These are phyloP conservation scores for Apus apus DNA, from an alignment of 2,113 vertebrate genomes.

Conservation along the genomic window DNA sequence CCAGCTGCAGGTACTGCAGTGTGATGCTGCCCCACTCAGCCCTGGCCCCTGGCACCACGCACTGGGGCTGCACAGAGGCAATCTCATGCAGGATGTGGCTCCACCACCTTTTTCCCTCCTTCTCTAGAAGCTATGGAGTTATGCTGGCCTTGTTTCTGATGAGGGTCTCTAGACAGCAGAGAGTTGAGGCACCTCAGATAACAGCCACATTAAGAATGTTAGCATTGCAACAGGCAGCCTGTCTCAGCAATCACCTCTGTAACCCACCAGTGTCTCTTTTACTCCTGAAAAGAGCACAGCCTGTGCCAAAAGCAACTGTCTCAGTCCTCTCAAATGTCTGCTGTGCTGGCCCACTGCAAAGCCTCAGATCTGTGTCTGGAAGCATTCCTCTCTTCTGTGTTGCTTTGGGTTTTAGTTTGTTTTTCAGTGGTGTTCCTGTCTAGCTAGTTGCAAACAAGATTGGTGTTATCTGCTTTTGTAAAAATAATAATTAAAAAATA, in stretches of 20 bases:
- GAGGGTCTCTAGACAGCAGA: not conserved
- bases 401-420: not conserved
- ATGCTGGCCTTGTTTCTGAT: not conserved
- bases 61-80: not conserved
- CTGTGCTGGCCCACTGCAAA: not conserved
- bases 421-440: not conserved
- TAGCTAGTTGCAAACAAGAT: not conserved
- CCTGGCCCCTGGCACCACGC: too few species aligned
- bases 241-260: not conserved
- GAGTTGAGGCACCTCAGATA: not conserved
- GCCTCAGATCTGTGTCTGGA: accelerated
- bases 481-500: not conserved
- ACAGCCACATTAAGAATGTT: not conserved
- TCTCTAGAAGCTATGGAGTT: not conserved
- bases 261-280: not conserved
- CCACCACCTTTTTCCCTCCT: accelerated
- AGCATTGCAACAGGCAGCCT: not conserved
- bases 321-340: not conserved
- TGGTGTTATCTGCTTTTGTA: not conserved
- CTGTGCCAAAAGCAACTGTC: not conserved
- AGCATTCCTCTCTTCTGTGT: not conserved
- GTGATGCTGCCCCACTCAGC: not conserved
- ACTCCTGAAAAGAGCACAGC: not conserved
- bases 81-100: accelerated
- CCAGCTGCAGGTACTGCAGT: accelerated